A percentile compares a stretch with the other conserved stretches of the same genome.
Conservation (phyloP, 1,140 invertebrate species). For the Drosophila ambigua region DNA sequence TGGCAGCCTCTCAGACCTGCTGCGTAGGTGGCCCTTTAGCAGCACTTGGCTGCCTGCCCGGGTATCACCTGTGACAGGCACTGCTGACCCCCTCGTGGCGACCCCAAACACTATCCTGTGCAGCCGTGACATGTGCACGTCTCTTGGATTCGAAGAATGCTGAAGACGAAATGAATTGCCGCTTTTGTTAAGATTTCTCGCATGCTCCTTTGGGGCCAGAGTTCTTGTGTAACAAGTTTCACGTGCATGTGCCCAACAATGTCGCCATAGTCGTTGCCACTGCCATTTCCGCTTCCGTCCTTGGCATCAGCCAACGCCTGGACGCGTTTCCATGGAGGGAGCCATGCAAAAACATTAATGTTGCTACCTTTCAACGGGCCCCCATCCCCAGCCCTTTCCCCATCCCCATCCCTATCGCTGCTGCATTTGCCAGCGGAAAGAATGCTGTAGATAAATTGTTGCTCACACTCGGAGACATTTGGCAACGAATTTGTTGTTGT, state of each 20-base stretch:
- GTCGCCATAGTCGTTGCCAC: slow-evolving; percentile 62
- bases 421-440: slow-evolving; percentile 20
- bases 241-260: slow-evolving; percentile 79
- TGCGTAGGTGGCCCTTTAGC: slow-evolving; percentile 33
- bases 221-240: slow-evolving; percentile 72
- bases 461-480: slow-evolving; percentile 26
- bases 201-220: slow-evolving; percentile 45
- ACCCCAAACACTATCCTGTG: slow-evolving; percentile 34
- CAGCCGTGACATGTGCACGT: slow-evolving; percentile 72
- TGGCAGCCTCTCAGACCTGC: too few species aligned
- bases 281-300: slow-evolving; percentile 39
- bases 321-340: slow-evolving; percentile 46
- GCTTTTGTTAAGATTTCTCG: slow-evolving; percentile 79
- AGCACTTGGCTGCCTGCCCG: slow-evolving; percentile 50
- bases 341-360: slow-evolving; percentile 72
- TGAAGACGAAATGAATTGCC: slow-evolving; percentile 70
- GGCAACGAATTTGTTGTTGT: slow-evolving; percentile 37
- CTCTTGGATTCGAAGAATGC: slow-evolving; percentile 68
- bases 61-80: slow-evolving; percentile 36
- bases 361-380: slow-evolving; percentile 37
- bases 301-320: slow-evolving; percentile 28
- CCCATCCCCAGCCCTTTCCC: too few species aligned
- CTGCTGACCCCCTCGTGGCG: slow-evolving; percentile 12
- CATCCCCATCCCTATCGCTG: slow-evolving; percentile 27
- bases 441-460: slow-evolving; percentile 72